These are phyloP conservation scores for Liolophura sinensis DNA, from an alignment of 1,140 invertebrate species.

Conservation along the genomic window DNA sequence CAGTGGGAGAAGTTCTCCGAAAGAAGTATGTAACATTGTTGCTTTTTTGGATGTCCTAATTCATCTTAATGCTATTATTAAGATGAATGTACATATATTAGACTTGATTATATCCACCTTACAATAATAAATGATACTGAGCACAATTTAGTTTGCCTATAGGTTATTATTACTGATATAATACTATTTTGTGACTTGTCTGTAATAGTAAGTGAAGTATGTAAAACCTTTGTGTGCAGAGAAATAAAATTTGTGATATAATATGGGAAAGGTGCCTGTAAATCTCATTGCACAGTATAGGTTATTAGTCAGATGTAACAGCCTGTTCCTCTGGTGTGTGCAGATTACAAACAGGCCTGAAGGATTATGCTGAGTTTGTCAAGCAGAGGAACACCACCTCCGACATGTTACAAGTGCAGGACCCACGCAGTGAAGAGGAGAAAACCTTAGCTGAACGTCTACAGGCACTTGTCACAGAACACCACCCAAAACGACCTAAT, in stretches of 20 bases:
- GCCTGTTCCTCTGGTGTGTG: background rate
- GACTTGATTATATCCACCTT: no score
- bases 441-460: constrained; percentile 44
- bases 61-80: no score
- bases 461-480: constrained; percentile 8
- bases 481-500: background rate
- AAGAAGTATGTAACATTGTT: constrained; percentile 32
- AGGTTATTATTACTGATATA: background rate
- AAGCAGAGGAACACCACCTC: constrained; percentile 30
- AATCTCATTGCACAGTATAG: no score
- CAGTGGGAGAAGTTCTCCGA: constrained; percentile 37
- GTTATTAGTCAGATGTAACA: no score
- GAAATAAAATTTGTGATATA: no score
- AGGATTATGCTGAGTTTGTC: constrained; percentile 47
- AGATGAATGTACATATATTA: no score
- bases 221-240: no score
- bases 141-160: background rate
- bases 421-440: constrained; percentile 50
- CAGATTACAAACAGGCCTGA: constrained; percentile 41
- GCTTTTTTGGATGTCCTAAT: no score
- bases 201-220: no score
- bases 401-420: constrained; percentile 36
- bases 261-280: no score
- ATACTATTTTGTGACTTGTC: no score
- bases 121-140: background rate